A percentile compares a stretch with the other conserved stretches of the same genome.
Evolutionary conservation across 2,797 vertebrate genomes (phyloP).

Genomic region (Sandelia bainsii): DNA sequence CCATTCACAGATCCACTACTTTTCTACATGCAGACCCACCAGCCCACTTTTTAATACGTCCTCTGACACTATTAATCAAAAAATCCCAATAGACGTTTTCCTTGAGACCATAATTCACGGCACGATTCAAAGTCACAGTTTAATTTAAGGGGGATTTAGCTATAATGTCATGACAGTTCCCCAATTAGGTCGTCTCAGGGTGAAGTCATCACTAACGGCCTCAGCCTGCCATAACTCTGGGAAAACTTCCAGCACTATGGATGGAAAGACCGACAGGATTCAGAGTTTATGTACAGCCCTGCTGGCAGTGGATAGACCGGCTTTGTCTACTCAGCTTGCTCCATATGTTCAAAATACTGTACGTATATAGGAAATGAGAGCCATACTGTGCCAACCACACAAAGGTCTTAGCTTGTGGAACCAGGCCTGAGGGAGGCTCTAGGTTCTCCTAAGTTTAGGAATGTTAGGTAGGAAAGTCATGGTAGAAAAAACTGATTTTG

Average conservation of each 20-base stretch:
- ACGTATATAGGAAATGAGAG: conserved; percentile 47
- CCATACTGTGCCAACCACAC: conserved; percentile 41
- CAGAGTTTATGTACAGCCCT: conserved; percentile 54
- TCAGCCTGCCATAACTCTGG: conserved; percentile 57
- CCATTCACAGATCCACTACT: conserved; percentile 73
- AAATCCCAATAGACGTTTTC: conserved; percentile 50
- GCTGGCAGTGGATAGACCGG: conserved; percentile 53
- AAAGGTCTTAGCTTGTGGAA: conserved; percentile 33
- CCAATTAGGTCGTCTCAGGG: conserved; percentile 67
- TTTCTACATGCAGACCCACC: conserved; percentile 22
- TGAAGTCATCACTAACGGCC: conserved; percentile 65
- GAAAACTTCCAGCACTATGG: conserved; percentile 61
- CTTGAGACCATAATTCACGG: conserved; percentile 58
- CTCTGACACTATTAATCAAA: conserved; percentile 81
- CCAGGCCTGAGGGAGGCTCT: conserved; percentile 24
- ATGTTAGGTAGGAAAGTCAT: not conserved
- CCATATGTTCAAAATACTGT: conserved; percentile 39
- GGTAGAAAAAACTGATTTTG: not conserved
- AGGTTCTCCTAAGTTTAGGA: conserved; percentile 21
- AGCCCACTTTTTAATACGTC: conserved; percentile 64
- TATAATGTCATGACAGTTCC: conserved; percentile 66
- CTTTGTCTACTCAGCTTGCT: conserved; percentile 53
- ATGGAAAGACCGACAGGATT: conserved; percentile 66
- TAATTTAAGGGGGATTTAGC: conserved; percentile 56
- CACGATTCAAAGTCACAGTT: conserved; percentile 53